Percentiles rank a stretch among this genome's conserved stretches.
phyloP scores from a whole-genome alignment of 2,888 invertebrate species.

The Sphaerophoria rueppellii region DNA sequence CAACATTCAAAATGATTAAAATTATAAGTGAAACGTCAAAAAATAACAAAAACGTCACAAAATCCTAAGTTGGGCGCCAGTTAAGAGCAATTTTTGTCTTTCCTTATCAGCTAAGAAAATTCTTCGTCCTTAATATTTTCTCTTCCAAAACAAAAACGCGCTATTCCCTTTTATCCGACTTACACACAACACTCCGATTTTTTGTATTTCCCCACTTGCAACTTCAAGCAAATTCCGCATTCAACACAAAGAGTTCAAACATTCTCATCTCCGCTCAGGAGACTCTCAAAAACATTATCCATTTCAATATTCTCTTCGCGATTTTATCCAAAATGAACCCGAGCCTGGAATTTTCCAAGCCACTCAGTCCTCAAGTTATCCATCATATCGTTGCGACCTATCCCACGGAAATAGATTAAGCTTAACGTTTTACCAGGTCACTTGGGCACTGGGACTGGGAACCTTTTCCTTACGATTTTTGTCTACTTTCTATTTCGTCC shows the following conservation, averaged over 20 bases:
- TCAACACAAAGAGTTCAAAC: not conserved
- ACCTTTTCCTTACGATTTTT: slow-evolving; percentile 29
- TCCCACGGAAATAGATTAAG: slow-evolving; percentile 63
- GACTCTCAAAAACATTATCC: not conserved
- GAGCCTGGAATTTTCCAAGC: slow-evolving; percentile 24
- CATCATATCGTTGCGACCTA: slow-evolving; percentile 58
- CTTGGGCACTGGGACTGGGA: slow-evolving; percentile 60
- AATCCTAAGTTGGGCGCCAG: too few species aligned
- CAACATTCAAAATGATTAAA: too few species aligned
- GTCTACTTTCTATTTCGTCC: slow-evolving; percentile 45
- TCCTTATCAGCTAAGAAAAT: too few species aligned
- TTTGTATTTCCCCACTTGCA: not conserved
- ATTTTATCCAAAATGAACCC: slow-evolving; percentile 45
- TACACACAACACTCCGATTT: slow-evolving; percentile 52
- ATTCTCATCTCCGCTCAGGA: slow-evolving; percentile 25
- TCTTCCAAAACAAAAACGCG: not conserved
- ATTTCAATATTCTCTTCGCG: not conserved
- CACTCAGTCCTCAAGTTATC: slow-evolving; percentile 49
- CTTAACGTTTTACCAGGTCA: slow-evolving; percentile 66
- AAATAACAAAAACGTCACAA: too few species aligned
- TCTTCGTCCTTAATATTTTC: not conserved
- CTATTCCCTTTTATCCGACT: slow-evolving; percentile 47
- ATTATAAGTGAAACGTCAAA: too few species aligned
- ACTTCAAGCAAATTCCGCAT: slow-evolving; percentile 52
- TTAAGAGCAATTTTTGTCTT: too few species aligned